Evolutionary conservation across 2,888 invertebrate species (phyloP), one percentile per base, ranked within the genome.

Genomic region (Parthenolecanium corni): DNA sequence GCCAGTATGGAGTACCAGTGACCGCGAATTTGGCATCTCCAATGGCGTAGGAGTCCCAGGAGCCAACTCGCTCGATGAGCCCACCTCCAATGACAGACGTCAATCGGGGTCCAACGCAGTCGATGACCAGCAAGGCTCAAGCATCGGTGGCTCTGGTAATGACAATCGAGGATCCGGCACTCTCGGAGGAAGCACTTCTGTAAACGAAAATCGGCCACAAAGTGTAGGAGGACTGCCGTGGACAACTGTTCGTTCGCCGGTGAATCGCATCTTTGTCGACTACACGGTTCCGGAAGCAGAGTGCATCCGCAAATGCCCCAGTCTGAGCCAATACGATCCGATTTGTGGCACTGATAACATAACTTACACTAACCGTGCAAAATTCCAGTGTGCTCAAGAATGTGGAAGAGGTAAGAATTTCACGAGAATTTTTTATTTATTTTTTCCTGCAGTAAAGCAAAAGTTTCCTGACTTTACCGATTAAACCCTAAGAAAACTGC

Each of bases 321-420:
- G 16, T 18, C 4, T 18, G 18, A 14, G 44, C 14, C 4, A 42
- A 4, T 42, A 64, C 56, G 64, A 66, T 54, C 66, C 66, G 1
- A 63, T 66, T 0, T 66, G 66, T n/a, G 66, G 66, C 2, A 64
- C 51, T 23, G 64, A 66, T 31, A 21, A 52, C 2, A n/a, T 57
- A 14, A 63, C 64, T 5, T 66, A 66, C 42, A 53, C 53, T 25
- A 66, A 66, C 12, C 46, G 44, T 16, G 51, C 61, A 4, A 49
- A 58, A 16, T 40, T 66, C 20, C 21, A 61, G 2, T 66, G 66
- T 40, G 63, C 57, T 6, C 44, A 51, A 3, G 54, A 61, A 14
- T 66, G 66, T 20, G 64, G 66, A 21, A 62, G 53, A 53, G 31
- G 53, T 53, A 53, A 31, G 53, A 20, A 52, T n/a, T n/a, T n/a